Base-by-base conservation (phyloP, 1,140 invertebrate genomes). In the Brachionus calyciflorus region DNA sequence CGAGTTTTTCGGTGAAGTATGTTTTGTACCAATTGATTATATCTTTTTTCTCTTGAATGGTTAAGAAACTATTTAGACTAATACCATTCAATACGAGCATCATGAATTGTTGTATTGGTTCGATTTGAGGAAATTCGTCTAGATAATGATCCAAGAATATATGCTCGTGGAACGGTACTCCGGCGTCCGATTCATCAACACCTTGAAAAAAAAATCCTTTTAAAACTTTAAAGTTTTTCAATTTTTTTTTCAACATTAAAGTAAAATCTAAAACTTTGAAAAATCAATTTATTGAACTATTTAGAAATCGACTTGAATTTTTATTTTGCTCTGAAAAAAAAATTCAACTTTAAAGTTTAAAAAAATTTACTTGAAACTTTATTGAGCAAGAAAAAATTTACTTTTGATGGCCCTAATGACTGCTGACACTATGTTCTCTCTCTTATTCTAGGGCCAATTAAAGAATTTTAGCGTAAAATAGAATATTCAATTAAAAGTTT, bases 91-190 rank as follows among this genome's bases (percentile, higher is more conserved):
- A 30, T 1, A 26, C 70, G 3, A 76, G 19, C 21, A 28, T 24
- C 70, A 76, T 76, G 21, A 76, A 76, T 28, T 76, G 28, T 30
- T 55, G 70, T 24, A 76, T 60, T 21, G 28, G 49, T 46, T 53
- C 48, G 24, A 55, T 55, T 26, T 55, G 21, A 3, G 70, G 51
- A 60, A 76, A 76, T 37, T 76, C 70, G 21, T 60, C 26, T 44
- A 76, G 7, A 76, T 76, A 48, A 41, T 55, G 49, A 26, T 76
- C 70, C 10, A 76, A 44, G 28, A 76, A 76, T 26, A 76, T 51
- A 30, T 76, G 70, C 17, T 76, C 70, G 46, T 57, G 44, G 14
- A 76, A 76, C 30, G 70, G 70, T 6, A 69, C n/a, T 49, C 49
- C 21, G 0, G 65, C 65, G n/a, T 69, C 44, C 14, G 14, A 4